Percentiles rank a stretch among this genome's conserved stretches.
phyloP scores from a whole-genome alignment of 2,888 invertebrate genomes.

The Eupithecia exiguata region DNA sequence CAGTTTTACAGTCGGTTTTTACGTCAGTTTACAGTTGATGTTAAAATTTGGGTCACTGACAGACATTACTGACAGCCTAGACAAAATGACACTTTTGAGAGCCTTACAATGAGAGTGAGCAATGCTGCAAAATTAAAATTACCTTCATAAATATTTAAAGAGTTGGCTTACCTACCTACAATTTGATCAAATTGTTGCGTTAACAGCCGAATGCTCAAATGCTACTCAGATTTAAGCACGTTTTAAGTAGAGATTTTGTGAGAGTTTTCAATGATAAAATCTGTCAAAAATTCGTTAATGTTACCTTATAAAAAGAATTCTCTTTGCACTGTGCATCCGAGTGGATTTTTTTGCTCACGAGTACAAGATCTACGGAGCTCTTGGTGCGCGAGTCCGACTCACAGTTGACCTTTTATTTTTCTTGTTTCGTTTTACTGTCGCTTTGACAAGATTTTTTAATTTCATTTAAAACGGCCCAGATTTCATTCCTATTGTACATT shows the following conservation, averaged over 20 bases:
- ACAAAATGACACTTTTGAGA: background rate
- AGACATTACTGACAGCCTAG: background rate
- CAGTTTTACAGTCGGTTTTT: slow-evolving; percentile 15
- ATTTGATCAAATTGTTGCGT: no score
- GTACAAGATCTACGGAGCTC: background rate
- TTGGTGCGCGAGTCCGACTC: background rate
- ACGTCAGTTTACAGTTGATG: background rate
- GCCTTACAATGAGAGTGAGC: background rate
- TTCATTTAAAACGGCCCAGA: background rate
- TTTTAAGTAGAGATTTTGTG: no score
- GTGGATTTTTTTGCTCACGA: background rate
- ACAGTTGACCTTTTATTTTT: background rate
- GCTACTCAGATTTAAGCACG: background rate
- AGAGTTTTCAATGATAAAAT: no score
- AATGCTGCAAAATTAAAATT: background rate
- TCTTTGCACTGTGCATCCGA: no score
- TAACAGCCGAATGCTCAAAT: no score
- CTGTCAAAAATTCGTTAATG: no score
- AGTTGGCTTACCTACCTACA: background rate
- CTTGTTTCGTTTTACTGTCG: background rate
- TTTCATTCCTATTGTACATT: background rate
- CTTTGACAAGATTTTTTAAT: background rate
- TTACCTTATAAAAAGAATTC: no score
- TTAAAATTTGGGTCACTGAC: background rate
- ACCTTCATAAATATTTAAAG: background rate